Conservation (phyloP, 2,113 vertebrate genomes). For the Hirundichthys speculiger region DNA sequence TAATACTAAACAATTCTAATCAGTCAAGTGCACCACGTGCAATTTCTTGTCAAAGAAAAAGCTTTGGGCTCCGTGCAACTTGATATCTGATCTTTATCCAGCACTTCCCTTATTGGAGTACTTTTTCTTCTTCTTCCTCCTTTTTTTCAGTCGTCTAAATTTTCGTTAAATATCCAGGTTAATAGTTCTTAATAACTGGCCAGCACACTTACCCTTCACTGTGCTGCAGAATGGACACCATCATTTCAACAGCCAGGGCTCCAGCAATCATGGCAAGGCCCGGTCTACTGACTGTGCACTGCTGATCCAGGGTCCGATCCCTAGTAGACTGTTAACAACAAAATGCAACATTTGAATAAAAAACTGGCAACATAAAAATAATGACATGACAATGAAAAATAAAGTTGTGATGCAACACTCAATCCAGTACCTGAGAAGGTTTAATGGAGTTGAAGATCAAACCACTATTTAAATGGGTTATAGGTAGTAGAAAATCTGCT, state of each 20-base stretch:
- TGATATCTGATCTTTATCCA: too few species aligned
- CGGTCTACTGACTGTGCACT: slow-evolving; percentile 96
- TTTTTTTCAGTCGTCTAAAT: too few species aligned
- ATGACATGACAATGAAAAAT: neutral
- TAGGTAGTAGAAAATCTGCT: too few species aligned
- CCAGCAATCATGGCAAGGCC: slow-evolving; percentile 96
- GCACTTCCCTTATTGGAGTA: too few species aligned
- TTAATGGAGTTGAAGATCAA: neutral
- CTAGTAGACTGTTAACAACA: slow-evolving; percentile 87
- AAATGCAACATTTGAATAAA: neutral
- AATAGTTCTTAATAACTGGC: too few species aligned
- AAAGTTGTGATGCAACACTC: neutral
- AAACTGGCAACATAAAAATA: slow-evolving; percentile 35
- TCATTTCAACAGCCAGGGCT: slow-evolving; percentile 94
- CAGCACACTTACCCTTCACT: slow-evolving; percentile 89
- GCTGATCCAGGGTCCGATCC: slow-evolving; percentile 96
- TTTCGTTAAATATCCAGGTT: too few species aligned
- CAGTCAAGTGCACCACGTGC: too few species aligned
- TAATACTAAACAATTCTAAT: too few species aligned
- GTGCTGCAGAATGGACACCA: slow-evolving; percentile 96
- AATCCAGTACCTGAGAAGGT: neutral
- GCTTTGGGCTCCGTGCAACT: too few species aligned
- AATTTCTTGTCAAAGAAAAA: too few species aligned
- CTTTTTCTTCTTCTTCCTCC: too few species aligned
- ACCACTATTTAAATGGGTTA: neutral